Evolutionary conservation across 2,888 invertebrate species (phyloP).

Genomic region (Patella pellucida): DNA sequence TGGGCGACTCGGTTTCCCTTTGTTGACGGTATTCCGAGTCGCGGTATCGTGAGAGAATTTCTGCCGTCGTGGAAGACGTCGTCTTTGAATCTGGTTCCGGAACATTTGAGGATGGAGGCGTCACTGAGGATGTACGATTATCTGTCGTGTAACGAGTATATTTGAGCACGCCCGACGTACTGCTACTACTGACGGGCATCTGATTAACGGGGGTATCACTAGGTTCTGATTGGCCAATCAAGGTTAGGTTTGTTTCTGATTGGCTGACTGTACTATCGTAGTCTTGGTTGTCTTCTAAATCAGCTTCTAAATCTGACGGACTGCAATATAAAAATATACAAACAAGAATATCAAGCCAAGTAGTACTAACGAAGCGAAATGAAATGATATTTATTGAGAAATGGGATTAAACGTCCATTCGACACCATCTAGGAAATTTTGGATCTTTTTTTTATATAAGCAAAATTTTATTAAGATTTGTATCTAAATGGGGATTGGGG

Average conservation of each 20-base stretch:
- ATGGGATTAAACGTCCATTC: too few species aligned
- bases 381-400: too few species aligned
- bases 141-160: conserved; percentile 38
- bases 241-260: conserved; percentile 67
- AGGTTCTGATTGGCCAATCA: conserved; percentile 61
- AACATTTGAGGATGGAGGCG: conserved; percentile 27
- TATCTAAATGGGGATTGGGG: too few species aligned
- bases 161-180: conserved; percentile 19
- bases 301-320: conserved; percentile 77
- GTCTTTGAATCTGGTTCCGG: conserved; percentile 39
- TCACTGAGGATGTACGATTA: conserved; percentile 27
- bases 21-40: neutral
- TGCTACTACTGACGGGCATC: neutral
- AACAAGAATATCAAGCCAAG: too few species aligned
- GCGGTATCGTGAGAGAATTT: conserved; percentile 2
- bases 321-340: conserved; percentile 58
- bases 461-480: too few species aligned
- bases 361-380: too few species aligned
- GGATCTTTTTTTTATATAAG: too few species aligned
- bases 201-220: conserved; percentile 25
- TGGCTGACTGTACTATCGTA: conserved; percentile 74
- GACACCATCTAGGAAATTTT: too few species aligned
- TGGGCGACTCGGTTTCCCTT: neutral
- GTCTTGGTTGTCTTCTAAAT: conserved; percentile 76
- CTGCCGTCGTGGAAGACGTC: conserved; percentile 35